Conservation (phyloP, 2,888 invertebrate species). For the Schizaphis graminum region DNA sequence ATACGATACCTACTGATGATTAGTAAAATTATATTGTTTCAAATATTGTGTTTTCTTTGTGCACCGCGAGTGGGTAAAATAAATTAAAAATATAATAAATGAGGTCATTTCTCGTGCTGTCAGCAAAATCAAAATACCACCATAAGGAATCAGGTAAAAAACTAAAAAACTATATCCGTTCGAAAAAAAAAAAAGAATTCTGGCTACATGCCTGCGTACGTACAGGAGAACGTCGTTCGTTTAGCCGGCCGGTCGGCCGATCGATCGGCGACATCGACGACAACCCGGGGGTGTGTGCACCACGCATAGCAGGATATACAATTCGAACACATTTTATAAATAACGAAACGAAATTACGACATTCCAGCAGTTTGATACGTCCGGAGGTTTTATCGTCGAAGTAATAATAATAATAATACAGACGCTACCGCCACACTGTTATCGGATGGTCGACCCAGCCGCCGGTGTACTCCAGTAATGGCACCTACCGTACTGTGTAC, state of each 20-base stretch:
- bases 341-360: conserved; percentile 37
- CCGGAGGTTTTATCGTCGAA: conserved; percentile 35
- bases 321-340: conserved; percentile 27
- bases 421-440: neutral
- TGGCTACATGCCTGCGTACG: neutral
- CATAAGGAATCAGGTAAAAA: neutral
- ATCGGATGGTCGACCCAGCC: neutral
- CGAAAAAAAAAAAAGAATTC: neutral
- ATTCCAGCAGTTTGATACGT: conserved; percentile 36
- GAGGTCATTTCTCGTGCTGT: neutral
- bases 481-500: neutral
- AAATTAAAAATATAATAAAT: neutral
- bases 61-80: neutral
- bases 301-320: neutral
- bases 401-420: conserved; percentile 35
- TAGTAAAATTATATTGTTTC: neutral
- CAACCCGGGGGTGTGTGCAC: neutral
- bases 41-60: neutral
- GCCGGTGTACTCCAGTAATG: neutral
- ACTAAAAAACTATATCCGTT: neutral
- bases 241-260: neutral
- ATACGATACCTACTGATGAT: neutral
- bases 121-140: neutral
- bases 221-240: neutral
- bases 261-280: conserved; percentile 7